Evolutionary conservation across 35 echinoderm and acorn worm genomes (phyloP), one percentile per base, ranked within the genome.

Genomic region (Apostichopus japonicus): DNA sequence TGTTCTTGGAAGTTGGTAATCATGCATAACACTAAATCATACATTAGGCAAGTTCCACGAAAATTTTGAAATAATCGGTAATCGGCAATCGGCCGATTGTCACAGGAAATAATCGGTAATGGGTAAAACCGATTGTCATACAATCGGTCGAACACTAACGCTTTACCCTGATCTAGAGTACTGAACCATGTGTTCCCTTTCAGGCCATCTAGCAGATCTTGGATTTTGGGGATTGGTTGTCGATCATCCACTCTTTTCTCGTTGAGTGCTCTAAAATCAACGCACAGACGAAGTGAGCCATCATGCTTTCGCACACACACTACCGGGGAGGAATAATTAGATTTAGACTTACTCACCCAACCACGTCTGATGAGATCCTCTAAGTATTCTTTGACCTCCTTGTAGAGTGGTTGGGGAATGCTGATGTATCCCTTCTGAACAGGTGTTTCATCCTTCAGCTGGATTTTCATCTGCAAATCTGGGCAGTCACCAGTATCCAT

Each of bases 141-240:
- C n/a, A n/a, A n/a, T n/a, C n/a, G n/a, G n/a, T n/a, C n/a, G n/a
- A n/a, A n/a, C n/a, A n/a, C n/a, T n/a, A n/a, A 95, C 13, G 94
- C 84, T 93, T 93, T 95, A 16, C 94, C 94, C 62, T 95, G 94
- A 76, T 95, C 91, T 33, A 95, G 56, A 5, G 83, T 92, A 23
- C 56, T 87, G 23, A 92, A 95, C 94, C 90, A 93, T 0, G 24
- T 7, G 22, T 56, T 86, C 4, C 92, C 92, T 70, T 90, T 86
- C n/a, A 96, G 67, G 70, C 95, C 91, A 93, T 97, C 91, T 0
- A 97, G 86, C 1, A 97, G 44, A 54, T 97, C 96, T 53, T 95
- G 94, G 8, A 95, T 90, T 8, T 78, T 78, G 8, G 91, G 77
- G 13, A 95, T 93, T 55, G 94, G 91, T 90, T 95, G 94, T 73